Conservation (phyloP, 2,888 invertebrate species). For the Oscheius myriophilus region DNA sequence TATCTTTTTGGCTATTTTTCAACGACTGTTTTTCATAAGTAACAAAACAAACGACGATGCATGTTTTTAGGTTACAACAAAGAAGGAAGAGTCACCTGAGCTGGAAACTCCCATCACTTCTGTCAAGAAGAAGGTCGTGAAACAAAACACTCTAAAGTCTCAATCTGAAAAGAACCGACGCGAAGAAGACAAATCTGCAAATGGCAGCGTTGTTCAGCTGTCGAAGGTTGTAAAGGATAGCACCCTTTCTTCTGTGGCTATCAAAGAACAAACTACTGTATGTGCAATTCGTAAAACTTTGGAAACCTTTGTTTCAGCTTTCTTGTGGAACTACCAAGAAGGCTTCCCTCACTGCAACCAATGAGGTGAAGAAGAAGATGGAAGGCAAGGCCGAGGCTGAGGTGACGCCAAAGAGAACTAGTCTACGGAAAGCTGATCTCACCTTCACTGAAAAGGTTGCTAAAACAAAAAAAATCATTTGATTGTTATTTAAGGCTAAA, state of each 20-base stretch:
- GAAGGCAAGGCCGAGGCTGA: constrained; percentile 41
- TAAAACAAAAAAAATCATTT: not conserved
- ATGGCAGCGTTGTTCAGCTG: constrained; percentile 35
- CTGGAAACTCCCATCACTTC: constrained; percentile 37
- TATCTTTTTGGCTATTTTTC: too few relatives aligned
- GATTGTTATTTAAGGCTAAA: constrained; percentile 25
- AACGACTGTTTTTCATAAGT: too few relatives aligned
- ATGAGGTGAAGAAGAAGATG: constrained; percentile 33
- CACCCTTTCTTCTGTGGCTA: constrained; percentile 29
- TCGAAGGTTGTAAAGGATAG: constrained; percentile 37
- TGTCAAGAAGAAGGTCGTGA: constrained; percentile 47
- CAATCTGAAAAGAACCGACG: constrained; percentile 41
- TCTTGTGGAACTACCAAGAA: constrained; percentile 39
- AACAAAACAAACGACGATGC: not conserved
- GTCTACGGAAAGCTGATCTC: constrained; percentile 36
- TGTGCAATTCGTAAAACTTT: constrained; percentile 1
- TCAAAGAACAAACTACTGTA: constrained; percentile 38
- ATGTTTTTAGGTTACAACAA: constrained; percentile 44
- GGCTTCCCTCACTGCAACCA: constrained; percentile 33
- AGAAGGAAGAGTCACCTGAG: constrained; percentile 44
- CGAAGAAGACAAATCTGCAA: constrained; percentile 29
- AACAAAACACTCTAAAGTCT: constrained; percentile 40
- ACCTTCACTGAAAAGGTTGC: constrained; percentile 37
- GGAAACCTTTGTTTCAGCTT: constrained; percentile 26
- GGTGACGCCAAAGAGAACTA: constrained; percentile 34